Conservation (phyloP, 2,888 invertebrate genomes). For the Hirtodrosophila alboralis region DNA sequence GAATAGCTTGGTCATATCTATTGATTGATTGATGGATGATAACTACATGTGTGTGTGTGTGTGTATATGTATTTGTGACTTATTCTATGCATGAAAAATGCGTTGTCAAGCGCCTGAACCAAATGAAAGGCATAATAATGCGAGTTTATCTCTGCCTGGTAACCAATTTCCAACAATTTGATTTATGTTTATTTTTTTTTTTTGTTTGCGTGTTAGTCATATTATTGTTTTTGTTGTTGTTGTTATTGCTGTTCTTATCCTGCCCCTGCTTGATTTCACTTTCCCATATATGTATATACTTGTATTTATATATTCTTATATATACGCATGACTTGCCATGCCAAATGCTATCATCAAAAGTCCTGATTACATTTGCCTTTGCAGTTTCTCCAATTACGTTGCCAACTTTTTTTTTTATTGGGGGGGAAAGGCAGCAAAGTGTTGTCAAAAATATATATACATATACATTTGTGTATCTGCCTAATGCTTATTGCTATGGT, state of each 20-base stretch:
- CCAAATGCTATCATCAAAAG: conserved; percentile 51
- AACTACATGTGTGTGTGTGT: conserved; percentile 21
- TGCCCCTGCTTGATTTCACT: not conserved
- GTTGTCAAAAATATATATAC: not conserved
- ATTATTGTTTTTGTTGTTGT: conserved; percentile 11
- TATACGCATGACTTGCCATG: conserved; percentile 49
- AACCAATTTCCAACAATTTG: conserved; percentile 74
- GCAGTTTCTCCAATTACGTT: conserved; percentile 56
- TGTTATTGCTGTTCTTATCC: conserved; percentile 8
- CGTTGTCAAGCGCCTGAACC: conserved; percentile 26
- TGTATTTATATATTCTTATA: not conserved
- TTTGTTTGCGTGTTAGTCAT: conserved; percentile 37
- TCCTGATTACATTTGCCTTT: conserved; percentile 53
- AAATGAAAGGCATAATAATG: conserved; percentile 71
- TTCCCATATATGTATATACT: not conserved
- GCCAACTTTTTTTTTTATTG: conserved; percentile 29
- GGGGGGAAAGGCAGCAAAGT: no score
- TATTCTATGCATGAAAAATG: conserved; percentile 28
- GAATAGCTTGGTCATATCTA: conserved; percentile 52
- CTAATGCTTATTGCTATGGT: conserved; percentile 25
- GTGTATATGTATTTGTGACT: conserved; percentile 11
- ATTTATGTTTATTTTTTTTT: conserved; percentile 75
- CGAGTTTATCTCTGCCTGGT: conserved; percentile 75
- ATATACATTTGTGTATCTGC: not conserved
- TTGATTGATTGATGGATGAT: conserved; percentile 74